Percentiles rank a stretch among this genome's conserved stretches.
phyloP scores from a whole-genome alignment of 2,797 vertebrate genomes.

The Acridotheres tristis region DNA sequence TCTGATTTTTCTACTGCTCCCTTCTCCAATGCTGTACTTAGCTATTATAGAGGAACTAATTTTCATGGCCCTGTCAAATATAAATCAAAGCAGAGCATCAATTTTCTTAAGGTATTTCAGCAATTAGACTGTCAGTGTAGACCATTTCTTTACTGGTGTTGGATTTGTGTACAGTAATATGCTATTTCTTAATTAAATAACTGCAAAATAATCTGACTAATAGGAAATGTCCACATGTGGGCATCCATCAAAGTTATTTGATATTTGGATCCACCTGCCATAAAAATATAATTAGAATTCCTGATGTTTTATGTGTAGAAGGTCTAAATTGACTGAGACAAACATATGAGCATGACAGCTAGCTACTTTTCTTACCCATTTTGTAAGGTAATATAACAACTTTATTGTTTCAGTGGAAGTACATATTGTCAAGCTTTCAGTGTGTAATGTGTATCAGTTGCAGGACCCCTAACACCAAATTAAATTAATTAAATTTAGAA shows the following conservation, averaged over 20 bases:
- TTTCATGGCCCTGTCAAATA: background rate
- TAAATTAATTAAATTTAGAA: background rate
- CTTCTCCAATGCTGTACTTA: background rate
- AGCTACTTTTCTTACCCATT: background rate
- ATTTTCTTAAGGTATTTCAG: background rate
- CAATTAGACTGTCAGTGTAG: background rate
- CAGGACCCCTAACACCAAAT: background rate
- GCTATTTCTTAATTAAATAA: background rate
- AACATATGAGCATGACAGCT: background rate
- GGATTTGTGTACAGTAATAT: background rate
- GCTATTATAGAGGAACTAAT: background rate
- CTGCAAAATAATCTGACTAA: background rate
- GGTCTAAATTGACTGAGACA: background rate
- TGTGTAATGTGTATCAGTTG: background rate
- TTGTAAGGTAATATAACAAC: background rate
- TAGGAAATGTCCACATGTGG: background rate
- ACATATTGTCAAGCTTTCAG: background rate
- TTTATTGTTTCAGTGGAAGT: background rate
- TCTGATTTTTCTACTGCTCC: background rate
- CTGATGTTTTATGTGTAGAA: background rate
- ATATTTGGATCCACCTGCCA: background rate
- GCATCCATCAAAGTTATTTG: background rate
- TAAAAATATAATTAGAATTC: background rate
- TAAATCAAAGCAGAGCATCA: background rate
- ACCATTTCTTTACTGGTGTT: background rate